Evolutionary conservation across 2,113 vertebrate species (phyloP), one percentile per base, ranked within the genome.

Genomic region (Aldabrachelys gigantea): DNA sequence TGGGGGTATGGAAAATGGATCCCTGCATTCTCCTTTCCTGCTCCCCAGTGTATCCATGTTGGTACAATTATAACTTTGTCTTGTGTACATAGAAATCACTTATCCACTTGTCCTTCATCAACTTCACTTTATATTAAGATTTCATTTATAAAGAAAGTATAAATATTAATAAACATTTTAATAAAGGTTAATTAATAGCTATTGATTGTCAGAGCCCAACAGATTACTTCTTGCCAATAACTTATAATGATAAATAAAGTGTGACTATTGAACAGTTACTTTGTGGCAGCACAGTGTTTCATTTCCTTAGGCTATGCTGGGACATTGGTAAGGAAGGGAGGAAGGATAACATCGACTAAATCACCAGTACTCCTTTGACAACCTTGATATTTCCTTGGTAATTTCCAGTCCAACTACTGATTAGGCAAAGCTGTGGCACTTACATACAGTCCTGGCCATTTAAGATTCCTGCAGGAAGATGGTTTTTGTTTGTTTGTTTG

Each of bases 41-140:
- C 25, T 83, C 47, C 72, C 12, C 35, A 84, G 7, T 4, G 1
- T 4, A 14, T 82, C 27, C 7, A 38, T 1, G 10, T 29, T 31
- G 7, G 4, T 10, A 57, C 83, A 82, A 19, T 13, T 35, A 53
- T 5, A 52, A 1, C 53, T 14, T 29, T 2, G 62, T 59, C 1
- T 16, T 88, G 76, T 91, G 3, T 27, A 59, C 86, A 57, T 0
- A 65, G 8, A 11, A 82, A 65, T 82, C 35, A 44, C 4, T 52
- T 75, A 7, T 53, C 5, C 25, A 44, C 2, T 53, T 80, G 8
- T 52, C 6, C 65, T 82, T 29, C 13, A 80, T 11, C 16, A 88
- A 29, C 2, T 2, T 84, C 5, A 22, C 0, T 0, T 38, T 88
- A 57, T 38, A 80, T 35, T 76, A 22, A 53, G 8, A 1, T 53